Conservation (phyloP, 2,888 invertebrate species). For the Athalia circularis region DNA sequence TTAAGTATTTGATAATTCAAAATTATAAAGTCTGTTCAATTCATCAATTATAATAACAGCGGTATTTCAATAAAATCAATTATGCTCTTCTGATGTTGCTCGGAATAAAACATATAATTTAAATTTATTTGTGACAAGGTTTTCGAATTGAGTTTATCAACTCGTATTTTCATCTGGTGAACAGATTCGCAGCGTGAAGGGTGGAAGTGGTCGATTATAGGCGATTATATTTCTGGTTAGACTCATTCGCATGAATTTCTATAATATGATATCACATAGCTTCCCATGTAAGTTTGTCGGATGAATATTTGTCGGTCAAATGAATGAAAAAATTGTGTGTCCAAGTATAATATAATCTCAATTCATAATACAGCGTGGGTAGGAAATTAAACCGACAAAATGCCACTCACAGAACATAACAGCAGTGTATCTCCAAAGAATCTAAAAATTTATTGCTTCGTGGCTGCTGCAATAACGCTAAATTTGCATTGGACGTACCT, state of each 20-base stretch:
- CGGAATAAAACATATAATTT: neutral
- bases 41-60: neutral
- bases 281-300: constrained; percentile 21
- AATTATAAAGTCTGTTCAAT: constrained; percentile 24
- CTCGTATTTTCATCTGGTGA: constrained; percentile 16
- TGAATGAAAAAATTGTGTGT: neutral
- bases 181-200: constrained; percentile 15
- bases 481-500: constrained; percentile 39
- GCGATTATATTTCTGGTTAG: no score
- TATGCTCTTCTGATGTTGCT: neutral
- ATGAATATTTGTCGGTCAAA: constrained; percentile 17
- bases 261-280: constrained; percentile 30
- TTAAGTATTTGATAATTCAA: constrained; percentile 21
- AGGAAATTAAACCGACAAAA: constrained; percentile 40
- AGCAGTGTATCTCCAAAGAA: constrained; percentile 35
- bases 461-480: constrained; percentile 42
- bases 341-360: constrained; percentile 5
- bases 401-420: constrained; percentile 22
- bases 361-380: constrained; percentile 30
- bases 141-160: constrained; percentile 27
- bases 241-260: neutral
- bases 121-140: neutral
- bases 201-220: no score
- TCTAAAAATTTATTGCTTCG: constrained; percentile 40
- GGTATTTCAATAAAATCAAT: neutral